Conservation (phyloP, 2,113 vertebrate genomes). For the Cromileptes altivelis region DNA sequence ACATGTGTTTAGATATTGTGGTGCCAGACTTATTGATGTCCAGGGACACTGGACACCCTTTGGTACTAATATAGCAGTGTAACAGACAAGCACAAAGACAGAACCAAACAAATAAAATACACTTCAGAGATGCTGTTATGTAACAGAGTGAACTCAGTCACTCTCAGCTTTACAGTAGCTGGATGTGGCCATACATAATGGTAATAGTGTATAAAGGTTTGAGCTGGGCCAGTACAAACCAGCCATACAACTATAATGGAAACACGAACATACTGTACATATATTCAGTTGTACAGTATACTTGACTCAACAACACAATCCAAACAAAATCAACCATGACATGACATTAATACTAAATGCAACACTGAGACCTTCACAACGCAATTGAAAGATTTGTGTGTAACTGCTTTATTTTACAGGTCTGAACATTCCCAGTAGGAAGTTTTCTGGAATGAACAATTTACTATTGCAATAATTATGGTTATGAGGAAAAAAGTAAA, state of each 20-base stretch:
- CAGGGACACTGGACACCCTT: conserved; percentile 31
- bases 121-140: conserved; percentile 14
- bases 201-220: not conserved
- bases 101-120: conserved; percentile 7
- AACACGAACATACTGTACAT: not conserved
- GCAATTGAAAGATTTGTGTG: not conserved
- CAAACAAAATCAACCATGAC: not conserved
- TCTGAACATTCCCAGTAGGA: not conserved
- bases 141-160: conserved; percentile 14
- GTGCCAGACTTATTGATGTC: conserved; percentile 44
- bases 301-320: not conserved
- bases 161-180: not conserved
- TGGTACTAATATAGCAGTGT: conserved; percentile 26
- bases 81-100: not conserved
- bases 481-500: not conserved
- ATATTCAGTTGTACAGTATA: not conserved
- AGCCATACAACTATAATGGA: not conserved
- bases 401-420: not conserved
- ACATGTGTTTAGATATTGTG: conserved; percentile 23
- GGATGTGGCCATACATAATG: not conserved
- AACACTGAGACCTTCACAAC: not conserved
- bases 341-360: not conserved
- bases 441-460: not conserved
- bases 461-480: not conserved
- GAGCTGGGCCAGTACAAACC: not conserved